Percentiles rank a stretch among this genome's conserved stretches.
These are phyloP conservation scores for Chaenodraco wilsoni DNA, from an alignment of 2,797 vertebrate species.

Conservation along the genomic window DNA sequence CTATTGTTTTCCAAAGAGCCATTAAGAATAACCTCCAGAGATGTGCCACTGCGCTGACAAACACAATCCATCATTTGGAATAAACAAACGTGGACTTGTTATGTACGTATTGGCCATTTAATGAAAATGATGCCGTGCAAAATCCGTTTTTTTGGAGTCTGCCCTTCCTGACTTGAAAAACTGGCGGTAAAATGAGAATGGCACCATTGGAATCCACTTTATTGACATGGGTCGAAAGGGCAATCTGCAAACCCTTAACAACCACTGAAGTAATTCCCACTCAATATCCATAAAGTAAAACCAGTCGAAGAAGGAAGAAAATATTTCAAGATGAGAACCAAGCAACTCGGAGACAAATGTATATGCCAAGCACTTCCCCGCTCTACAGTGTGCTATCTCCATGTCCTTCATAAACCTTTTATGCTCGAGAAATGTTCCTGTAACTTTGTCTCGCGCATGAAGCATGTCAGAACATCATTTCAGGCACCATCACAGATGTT, in stretches of 20 bases:
- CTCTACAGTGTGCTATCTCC: slow-evolving; percentile 6
- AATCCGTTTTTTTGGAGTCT: background rate
- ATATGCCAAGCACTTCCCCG: background rate
- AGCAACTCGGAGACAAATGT: background rate
- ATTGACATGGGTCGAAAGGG: background rate
- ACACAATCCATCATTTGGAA: slow-evolving; percentile 54
- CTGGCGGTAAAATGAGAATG: background rate
- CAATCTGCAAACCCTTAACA: background rate
- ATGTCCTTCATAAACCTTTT: slow-evolving; percentile 57
- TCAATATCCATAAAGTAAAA: background rate
- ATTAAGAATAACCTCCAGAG: slow-evolving; percentile 50
- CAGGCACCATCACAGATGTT: slow-evolving; percentile 42
- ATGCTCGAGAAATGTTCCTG: slow-evolving; percentile 42
- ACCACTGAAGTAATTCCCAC: background rate
- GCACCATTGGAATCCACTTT: background rate
- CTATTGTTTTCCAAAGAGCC: slow-evolving; percentile 48
- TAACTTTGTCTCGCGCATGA: slow-evolving; percentile 14
- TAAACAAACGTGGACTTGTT: background rate
- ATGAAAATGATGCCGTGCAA: slow-evolving; percentile 17
- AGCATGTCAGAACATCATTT: slow-evolving; percentile 38
- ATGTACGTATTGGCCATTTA: slow-evolving; percentile 1
- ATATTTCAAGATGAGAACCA: background rate
- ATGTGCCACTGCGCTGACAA: slow-evolving; percentile 14
- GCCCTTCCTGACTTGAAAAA: background rate
- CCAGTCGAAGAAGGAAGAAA: background rate